Percentiles rank a stretch among this genome's conserved stretches.
Conservation (phyloP, 2,797 vertebrate species). For the Falco biarmicus region DNA sequence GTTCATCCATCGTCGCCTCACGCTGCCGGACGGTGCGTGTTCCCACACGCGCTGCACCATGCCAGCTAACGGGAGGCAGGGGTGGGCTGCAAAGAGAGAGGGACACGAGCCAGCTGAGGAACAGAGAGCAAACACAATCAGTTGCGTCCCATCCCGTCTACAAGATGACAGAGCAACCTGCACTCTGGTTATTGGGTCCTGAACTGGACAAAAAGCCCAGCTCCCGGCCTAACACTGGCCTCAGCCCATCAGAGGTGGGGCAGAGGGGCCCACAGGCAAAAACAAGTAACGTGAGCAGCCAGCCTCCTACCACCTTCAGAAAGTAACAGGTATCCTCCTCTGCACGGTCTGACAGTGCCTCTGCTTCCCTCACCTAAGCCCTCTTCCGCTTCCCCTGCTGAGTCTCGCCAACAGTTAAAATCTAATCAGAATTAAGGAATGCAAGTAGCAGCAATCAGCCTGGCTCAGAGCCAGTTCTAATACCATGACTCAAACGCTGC, state of each 20-base stretch:
- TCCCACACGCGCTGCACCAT: rapidly evolving
- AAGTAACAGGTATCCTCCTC: neutral
- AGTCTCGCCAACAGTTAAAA: neutral
- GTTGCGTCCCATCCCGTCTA: neutral
- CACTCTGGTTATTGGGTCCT: neutral
- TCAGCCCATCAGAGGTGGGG: neutral
- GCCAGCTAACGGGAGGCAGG: neutral
- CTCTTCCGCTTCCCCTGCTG: neutral
- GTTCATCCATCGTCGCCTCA: rapidly evolving
- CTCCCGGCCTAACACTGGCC: neutral
- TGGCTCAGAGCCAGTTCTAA: neutral
- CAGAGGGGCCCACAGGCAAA: neutral
- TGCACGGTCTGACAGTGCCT: neutral
- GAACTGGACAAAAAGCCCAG: neutral
- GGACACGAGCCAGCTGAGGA: neutral
- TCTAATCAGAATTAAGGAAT: neutral
- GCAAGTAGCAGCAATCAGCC: neutral
- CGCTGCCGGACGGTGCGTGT: rapidly evolving
- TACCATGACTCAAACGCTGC: rapidly evolving
- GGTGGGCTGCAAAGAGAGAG: neutral
- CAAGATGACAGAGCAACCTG: neutral
- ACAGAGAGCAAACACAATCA: neutral
- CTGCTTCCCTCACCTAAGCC: neutral
- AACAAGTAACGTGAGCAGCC: neutral
- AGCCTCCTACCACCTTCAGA: neutral